Evolutionary conservation across 2,113 vertebrate species (phyloP).

Genomic region (Pygoscelis adeliae): DNA sequence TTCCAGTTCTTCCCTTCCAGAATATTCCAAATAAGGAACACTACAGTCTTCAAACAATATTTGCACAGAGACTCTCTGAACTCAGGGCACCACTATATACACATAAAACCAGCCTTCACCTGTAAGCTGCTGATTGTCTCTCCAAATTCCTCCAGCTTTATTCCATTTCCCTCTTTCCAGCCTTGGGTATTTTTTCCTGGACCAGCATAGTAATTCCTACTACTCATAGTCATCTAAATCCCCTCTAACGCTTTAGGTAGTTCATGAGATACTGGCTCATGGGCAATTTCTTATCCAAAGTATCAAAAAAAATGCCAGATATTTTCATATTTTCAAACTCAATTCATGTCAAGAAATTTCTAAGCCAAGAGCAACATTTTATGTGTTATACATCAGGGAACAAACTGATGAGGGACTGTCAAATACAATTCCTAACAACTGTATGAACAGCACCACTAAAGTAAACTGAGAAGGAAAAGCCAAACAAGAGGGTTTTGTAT

Average conservation of each 20-base stretch:
- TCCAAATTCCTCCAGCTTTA: background rate
- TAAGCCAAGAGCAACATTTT: background rate
- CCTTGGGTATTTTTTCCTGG: background rate
- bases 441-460: background rate
- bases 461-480: constrained; percentile 44
- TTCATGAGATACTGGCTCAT: background rate
- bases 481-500: constrained; percentile 58
- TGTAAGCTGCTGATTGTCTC: background rate
- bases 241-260: background rate
- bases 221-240: background rate
- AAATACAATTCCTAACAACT: constrained; percentile 19
- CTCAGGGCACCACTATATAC: background rate
- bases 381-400: background rate
- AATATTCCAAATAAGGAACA: background rate
- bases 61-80: background rate
- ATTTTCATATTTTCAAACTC: background rate
- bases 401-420: background rate
- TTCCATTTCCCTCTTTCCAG: background rate
- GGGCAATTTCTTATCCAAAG: background rate
- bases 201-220: background rate
- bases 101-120: background rate
- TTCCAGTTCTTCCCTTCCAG: background rate
- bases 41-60: background rate
- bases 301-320: background rate
- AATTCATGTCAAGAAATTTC: background rate